Percentiles rank a stretch among this genome's conserved stretches.
These are phyloP conservation scores for Steinernema carpocapsae DNA, from an alignment of 2,888 invertebrate genomes.

Conservation along the genomic window DNA sequence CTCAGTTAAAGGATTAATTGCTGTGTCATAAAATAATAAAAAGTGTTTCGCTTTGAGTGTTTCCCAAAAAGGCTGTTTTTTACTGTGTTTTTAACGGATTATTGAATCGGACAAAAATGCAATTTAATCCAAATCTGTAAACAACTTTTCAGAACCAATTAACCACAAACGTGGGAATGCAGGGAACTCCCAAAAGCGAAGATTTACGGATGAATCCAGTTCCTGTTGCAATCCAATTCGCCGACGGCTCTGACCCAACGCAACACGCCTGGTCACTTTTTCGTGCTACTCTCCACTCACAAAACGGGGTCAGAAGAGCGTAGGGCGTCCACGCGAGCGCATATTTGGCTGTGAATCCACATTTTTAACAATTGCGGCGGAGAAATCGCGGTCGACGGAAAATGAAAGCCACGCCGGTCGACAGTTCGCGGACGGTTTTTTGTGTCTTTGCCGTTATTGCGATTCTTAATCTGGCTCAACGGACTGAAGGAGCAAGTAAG, in stretches of 20 bases:
- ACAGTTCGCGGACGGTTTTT: not conserved
- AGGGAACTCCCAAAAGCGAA: constrained; percentile 11
- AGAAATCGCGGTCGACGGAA: constrained; percentile 17
- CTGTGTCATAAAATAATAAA: no score
- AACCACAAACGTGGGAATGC: not conserved
- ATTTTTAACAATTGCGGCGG: constrained; percentile 4
- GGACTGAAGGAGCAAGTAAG: constrained; percentile 18
- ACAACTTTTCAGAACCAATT: not conserved
- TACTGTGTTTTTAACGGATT: no score
- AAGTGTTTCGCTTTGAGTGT: no score
- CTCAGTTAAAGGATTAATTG: no score
- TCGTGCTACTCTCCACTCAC: not conserved
- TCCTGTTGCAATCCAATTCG: constrained; percentile 27
- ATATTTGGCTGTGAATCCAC: not conserved
- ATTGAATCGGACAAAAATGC: not conserved
- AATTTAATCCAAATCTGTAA: not conserved
- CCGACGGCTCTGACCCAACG: constrained; percentile 27
- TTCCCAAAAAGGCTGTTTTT: no score
- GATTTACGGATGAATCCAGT: constrained; percentile 28
- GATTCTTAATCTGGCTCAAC: not conserved
- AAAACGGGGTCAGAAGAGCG: constrained; percentile 12
- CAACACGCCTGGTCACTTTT: not conserved
- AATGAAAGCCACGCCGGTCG: constrained; percentile 12
- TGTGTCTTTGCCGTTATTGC: not conserved
- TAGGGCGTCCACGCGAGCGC: not conserved